Evolutionary conservation across 2,888 invertebrate species (phyloP), one percentile per base, ranked within the genome.

Genomic region (Therioaphis trifolii): DNA sequence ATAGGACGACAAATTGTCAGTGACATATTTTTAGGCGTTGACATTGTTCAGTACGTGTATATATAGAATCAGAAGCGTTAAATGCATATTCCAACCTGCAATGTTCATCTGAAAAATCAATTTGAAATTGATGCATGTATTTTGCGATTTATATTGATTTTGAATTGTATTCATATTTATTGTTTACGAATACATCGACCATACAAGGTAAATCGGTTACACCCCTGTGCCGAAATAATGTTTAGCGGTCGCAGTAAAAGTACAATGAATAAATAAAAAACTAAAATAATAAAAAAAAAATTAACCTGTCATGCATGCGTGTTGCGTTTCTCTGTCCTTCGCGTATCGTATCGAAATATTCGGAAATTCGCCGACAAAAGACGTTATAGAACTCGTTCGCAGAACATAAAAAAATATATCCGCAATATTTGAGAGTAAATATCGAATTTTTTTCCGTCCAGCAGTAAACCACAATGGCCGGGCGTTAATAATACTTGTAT

Each of bases 401-500:
- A 40, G 82, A 82, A 82, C 82, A 66, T 82, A 82, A 82, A 80
- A 63, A 63, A 29, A 61, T 40, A n/a, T 80, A 80, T 80, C 61
- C 63, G 35, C 82, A 49, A 79, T 66, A 58, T 74, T 49, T 61
- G 63, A 74, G 82, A 74, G 82, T 74, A 82, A 82, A 82, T 82
- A 82, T 49, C 72, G 46, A 63, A 82, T n/a, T 21, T 49, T 52
- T 43, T 27, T 61, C 35, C 35, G 46, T 61, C 29, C 61, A 24
- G 80, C 80, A 71, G 35, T 74, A 72, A 74, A 82, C 82, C 82
- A 82, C 82, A 82, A 82, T n/a, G 74, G 82, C 14, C 52, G 61
- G 80, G 82, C 82, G 82, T 82, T 82, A 82, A 82, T 74, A 82
- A 74, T 82, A 74, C 82, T 82, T 82, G 74, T 82, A 82, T 82